A percentile compares a stretch with the other conserved stretches of the same genome.
Conservation (phyloP, 2,888 invertebrate species). For the Candidula unifasciata region DNA sequence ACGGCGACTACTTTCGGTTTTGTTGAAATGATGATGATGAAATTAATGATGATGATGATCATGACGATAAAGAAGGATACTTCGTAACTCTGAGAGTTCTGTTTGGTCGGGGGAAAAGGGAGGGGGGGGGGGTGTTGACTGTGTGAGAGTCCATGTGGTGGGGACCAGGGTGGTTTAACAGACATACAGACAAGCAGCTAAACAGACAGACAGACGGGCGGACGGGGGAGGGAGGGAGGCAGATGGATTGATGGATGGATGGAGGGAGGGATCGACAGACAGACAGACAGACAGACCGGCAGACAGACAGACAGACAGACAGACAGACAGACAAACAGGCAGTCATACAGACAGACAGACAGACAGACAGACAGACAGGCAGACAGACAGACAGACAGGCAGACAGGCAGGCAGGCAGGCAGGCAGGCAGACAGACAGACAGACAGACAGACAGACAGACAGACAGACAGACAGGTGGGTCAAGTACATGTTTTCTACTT, state of each 20-base stretch:
- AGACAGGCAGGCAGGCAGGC: neutral
- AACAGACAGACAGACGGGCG: neutral
- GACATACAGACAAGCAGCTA: neutral
- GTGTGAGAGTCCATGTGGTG: neutral
- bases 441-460: neutral
- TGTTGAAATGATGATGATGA: neutral
- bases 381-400: constrained; percentile 3
- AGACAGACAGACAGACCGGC: neutral
- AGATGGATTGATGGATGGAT: too few species aligned
- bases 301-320: neutral
- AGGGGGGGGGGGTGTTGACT: neutral
- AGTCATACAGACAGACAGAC: neutral
- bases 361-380: neutral
- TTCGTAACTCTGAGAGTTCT: neutral
- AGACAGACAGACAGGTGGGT: neutral
- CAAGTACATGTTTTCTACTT: neutral
- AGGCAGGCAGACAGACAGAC: neutral
- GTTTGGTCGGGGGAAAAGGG: neutral
- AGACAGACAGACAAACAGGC: neutral
- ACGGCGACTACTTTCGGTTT: neutral
- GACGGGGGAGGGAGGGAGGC: neutral
- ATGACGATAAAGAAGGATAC: neutral
- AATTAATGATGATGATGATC: neutral
- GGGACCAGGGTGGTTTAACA: neutral
- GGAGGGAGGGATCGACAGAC: neutral